phyloP scores from a whole-genome alignment of 2,888 invertebrate species.

The Oscheius sp. region DNA sequence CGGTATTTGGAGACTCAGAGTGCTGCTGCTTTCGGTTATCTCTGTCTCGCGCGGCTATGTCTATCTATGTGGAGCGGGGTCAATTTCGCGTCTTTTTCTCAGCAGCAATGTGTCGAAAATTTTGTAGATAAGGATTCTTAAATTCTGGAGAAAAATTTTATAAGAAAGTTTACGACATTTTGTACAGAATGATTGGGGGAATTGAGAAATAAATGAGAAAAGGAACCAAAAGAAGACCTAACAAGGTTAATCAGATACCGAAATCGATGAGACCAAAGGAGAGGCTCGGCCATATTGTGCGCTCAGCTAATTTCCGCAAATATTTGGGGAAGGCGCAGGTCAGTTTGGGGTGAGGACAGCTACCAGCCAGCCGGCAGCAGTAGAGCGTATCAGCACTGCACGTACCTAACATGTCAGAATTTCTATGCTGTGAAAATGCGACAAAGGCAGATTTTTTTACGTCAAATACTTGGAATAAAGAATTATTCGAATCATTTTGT shows the following conservation, averaged over 20 bases:
- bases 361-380: not conserved
- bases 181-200: not conserved
- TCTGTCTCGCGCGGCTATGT: not conserved
- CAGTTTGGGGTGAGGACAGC: not conserved
- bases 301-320: conserved; percentile 32
- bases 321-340: conserved; percentile 28
- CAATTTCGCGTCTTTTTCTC: not conserved
- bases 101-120: not conserved
- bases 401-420: too few relatives aligned
- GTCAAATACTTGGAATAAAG: too few relatives aligned
- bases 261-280: conserved; percentile 21
- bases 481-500: too few relatives aligned
- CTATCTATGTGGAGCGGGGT: conserved; percentile 29
- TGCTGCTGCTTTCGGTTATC: conserved; percentile 22
- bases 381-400: too few relatives aligned
- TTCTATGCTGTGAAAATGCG: too few relatives aligned
- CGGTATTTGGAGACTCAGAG: conserved; percentile 20
- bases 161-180: not conserved
- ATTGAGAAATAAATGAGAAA: too few relatives aligned
- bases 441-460: too few relatives aligned
- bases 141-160: not conserved
- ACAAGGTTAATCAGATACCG: conserved; percentile 6
- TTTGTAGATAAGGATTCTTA: not conserved
- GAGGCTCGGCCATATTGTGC: conserved; percentile 30
- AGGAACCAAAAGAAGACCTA: not conserved